phyloP scores from a whole-genome alignment of 2,113 vertebrate species.

The Sminthopsis crassicaudata region DNA sequence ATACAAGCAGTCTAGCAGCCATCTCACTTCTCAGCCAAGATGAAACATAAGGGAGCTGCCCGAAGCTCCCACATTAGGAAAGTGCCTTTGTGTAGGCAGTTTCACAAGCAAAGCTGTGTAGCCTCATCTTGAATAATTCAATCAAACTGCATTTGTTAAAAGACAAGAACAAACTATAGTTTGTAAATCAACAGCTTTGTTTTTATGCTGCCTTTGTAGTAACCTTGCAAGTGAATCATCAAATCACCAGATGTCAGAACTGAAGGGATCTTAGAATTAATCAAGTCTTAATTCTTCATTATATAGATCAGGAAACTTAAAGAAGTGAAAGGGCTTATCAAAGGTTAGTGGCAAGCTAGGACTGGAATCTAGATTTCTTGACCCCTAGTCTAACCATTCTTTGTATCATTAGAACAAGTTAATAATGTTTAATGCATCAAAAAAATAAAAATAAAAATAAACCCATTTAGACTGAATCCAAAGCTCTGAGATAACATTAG shows the following conservation, averaged over 20 bases:
- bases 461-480: not conserved
- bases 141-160: slow-evolving; percentile 23
- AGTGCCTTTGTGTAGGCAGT: not conserved
- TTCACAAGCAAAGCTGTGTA: not conserved
- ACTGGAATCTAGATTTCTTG: not conserved
- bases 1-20: slow-evolving; percentile 25
- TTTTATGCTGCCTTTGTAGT: slow-evolving; percentile 7
- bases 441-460: not conserved
- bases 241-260: not conserved
- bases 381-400: not conserved
- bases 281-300: not conserved
- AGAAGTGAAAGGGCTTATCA: not conserved
- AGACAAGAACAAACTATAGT: not conserved
- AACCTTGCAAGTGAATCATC: not conserved
- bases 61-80: not conserved
- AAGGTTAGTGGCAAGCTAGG: not conserved
- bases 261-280: not conserved
- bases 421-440: not conserved
- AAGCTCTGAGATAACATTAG: not conserved
- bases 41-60: not conserved
- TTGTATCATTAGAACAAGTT: not conserved
- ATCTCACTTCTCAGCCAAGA: slow-evolving; percentile 2
- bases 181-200: slow-evolving; percentile 23
- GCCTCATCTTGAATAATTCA: slow-evolving; percentile 28
- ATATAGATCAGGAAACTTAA: not conserved